Conservation (phyloP, 2,113 vertebrate genomes). For the Paedocypris sp. region DNA sequence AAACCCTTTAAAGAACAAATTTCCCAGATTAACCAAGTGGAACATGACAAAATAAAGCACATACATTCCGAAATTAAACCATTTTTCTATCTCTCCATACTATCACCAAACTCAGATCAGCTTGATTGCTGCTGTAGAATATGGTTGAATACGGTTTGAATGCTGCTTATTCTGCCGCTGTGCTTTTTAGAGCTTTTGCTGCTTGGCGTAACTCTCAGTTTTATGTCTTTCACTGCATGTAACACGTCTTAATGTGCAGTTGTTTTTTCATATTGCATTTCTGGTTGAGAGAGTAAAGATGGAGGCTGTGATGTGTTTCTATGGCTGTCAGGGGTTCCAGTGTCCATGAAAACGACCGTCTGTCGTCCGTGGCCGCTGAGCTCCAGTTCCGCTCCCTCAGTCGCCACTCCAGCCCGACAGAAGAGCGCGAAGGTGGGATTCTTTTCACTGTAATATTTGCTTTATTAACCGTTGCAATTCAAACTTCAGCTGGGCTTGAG, state of each 20-base stretch:
- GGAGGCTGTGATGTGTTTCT: background rate
- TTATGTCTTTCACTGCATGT: background rate
- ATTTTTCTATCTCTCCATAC: too few relatives aligned
- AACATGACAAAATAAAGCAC: too few relatives aligned
- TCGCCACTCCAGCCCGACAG: conserved; percentile 94
- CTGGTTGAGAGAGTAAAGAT: background rate
- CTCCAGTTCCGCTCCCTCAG: conserved; percentile 91
- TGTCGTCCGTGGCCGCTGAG: conserved; percentile 84
- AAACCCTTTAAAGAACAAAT: too few relatives aligned
- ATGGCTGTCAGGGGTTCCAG: conserved; percentile 71
- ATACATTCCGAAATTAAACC: too few relatives aligned
- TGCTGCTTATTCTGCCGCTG: background rate
- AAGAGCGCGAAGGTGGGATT: conserved; percentile 94
- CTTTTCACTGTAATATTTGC: too few relatives aligned
- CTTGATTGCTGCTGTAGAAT: too few relatives aligned
- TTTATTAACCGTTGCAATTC: too few relatives aligned
- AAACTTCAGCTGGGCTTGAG: too few relatives aligned
- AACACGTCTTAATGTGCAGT: background rate
- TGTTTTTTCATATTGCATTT: too few relatives aligned
- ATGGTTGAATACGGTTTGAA: background rate
- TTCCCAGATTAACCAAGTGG: too few relatives aligned
- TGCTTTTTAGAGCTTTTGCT: background rate
- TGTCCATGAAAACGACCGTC: conserved; percentile 85
- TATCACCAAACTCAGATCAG: too few relatives aligned
- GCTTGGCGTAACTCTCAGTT: background rate